Base-by-base conservation (phyloP, 2,113 vertebrate species). In the Paratilapia polleni region DNA sequence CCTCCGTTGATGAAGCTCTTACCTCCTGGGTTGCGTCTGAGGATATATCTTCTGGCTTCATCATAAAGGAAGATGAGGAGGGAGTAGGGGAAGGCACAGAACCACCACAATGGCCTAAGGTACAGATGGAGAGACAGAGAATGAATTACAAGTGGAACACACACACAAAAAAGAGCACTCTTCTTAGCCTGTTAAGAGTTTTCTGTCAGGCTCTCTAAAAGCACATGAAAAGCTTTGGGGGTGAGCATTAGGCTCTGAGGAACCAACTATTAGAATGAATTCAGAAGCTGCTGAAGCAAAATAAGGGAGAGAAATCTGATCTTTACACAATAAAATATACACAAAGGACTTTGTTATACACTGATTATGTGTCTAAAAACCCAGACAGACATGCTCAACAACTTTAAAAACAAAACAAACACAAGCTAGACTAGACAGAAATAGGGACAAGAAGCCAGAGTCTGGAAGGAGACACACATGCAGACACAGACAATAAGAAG, bases 11-110 rank as follows among this genome's bases (percentile, higher is more conserved):
- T n/a, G n/a, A 31, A 20, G 2, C 2, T 80, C 92, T 94, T 94
- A 97, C 96, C 96, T 82, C 96, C 96, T 78, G 96, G 96, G 92
- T 91, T 95, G 74, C 95, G 94, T 90, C 96, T 89, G 79, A 97
- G 94, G 78, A 97, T 93, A 63, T 96, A 96, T 94, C 94, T 95
- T 90, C 96, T 92, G 60, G 26, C 94, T 91, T 97, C 96, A 89
- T 97, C 96, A 8, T 96, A 97, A 57, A 96, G 47, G 88, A 97
- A 96, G 91, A 97, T 96, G 80, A 97, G 87, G 63, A 96, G 90
- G 58, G 95, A 95, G 82, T 96, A 96, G 24, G 96, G 96, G 90
- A 96, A 95, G 85, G 95, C 96, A 79, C 96, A 96, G 93, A 96
- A 96, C 96, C 96, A 96, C 96, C 96, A 96, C 8, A 56, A 82